Evolutionary conservation across 1,140 invertebrate species (phyloP), one percentile per base, ranked within the genome.

Genomic region (Drosophila micromelanica): DNA sequence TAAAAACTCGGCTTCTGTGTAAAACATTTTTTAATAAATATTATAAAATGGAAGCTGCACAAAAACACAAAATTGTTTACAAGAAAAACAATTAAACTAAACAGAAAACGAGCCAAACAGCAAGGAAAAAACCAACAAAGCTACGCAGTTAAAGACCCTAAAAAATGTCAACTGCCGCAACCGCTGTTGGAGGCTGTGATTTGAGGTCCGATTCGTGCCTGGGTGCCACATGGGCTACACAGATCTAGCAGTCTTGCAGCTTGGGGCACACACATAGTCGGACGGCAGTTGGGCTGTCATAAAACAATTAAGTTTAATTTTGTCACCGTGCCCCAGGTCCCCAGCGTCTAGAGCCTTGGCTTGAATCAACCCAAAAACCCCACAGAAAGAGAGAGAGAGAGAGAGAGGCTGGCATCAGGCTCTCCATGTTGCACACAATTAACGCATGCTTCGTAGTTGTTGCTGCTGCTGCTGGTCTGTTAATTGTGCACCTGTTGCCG

Each of bases 21-120:
- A 90, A 90, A 82, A 84, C 82, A 89, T 90, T 90, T 90, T 89
- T 89, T 87, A 73, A 84, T 85, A 90, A 90, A 90, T 90, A 79
- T 76, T 90, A 78, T 80, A 86, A 86, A 82, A 78, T 89, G 84
- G 84, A 43, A 86, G 84, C 74, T 78, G 64, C 61, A 61, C 45
- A 74, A 69, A 79, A 74, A 80, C 62, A 35, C 56, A 62, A 86
- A 87, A 82, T 82, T 46, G 71, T 78, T 86, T 89, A 86, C 84
- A 72, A 89, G 82, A 87, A 86, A 86, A 86, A 73, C 84, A 69
- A 89, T 87, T 87, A 87, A 89, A 73, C 69, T 76, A 65, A 75
- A 77, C 75, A 59, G 38, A 56, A 12, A 61, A 55, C 62, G 7
- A 76, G 56, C 37, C 40, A 51, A 48, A 42, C 32, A 37, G 37